Evolutionary conservation across 2,797 vertebrate species (phyloP).

Genomic region (Jordanella pulchra): DNA sequence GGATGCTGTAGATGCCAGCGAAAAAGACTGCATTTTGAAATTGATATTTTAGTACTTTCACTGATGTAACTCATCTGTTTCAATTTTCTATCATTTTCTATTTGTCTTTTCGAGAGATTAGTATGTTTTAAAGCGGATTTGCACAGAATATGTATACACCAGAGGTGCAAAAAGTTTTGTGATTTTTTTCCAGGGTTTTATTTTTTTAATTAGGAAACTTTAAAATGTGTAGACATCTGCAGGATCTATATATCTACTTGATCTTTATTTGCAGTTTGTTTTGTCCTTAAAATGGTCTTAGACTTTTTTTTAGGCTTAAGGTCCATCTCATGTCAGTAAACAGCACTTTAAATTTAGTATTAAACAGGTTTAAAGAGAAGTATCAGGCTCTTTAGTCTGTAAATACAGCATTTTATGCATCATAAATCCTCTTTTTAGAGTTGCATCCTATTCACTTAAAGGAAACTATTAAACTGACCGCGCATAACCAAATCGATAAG

Average conservation of each 20-base stretch:
- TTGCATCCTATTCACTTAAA: background rate
- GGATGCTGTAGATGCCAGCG: background rate
- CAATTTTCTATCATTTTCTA: background rate
- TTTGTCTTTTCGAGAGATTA: too few relatives aligned
- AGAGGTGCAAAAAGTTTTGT: background rate
- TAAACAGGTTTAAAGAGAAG: background rate
- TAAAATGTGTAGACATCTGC: background rate
- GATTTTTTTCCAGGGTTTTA: background rate
- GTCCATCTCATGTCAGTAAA: background rate
- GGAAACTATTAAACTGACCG: background rate
- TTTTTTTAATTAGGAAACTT: background rate
- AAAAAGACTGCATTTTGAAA: background rate
- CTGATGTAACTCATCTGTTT: background rate
- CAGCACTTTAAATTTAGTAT: background rate
- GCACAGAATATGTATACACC: background rate
- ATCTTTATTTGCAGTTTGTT: background rate
- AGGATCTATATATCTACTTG: background rate
- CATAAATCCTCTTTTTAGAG: background rate
- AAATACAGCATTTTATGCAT: background rate
- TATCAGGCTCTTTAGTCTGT: background rate
- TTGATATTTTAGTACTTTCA: background rate
- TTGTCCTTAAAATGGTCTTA: background rate
- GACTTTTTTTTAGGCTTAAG: background rate
- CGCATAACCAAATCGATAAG: background rate
- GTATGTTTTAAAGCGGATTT: background rate